Conservation (phyloP, 2,113 vertebrate genomes). For the Burhinus oedicnemus region DNA sequence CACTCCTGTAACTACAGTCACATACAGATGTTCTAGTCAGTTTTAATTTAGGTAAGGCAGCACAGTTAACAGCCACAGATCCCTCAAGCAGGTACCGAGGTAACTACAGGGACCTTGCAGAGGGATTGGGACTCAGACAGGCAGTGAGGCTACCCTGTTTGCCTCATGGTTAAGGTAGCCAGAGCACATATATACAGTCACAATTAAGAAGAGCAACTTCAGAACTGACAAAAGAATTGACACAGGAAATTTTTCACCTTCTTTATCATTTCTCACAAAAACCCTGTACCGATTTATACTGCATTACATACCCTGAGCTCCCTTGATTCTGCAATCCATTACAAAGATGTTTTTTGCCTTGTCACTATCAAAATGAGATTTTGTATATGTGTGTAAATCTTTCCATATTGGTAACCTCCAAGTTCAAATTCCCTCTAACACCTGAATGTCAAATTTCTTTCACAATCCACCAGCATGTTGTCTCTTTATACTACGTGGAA, state of each 20-base stretch:
- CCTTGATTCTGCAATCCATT: not conserved
- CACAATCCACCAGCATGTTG: not conserved
- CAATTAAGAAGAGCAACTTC: not conserved
- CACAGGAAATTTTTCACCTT: not conserved
- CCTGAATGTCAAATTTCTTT: not conserved
- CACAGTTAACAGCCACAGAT: not conserved
- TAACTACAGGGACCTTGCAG: not conserved
- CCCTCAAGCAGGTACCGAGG: not conserved
- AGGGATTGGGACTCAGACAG: not conserved
- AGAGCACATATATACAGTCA: not conserved
- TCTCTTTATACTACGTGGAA: not conserved
- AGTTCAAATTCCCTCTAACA: not conserved
- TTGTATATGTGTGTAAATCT: not conserved
- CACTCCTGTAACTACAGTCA: not conserved
- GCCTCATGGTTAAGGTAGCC: not conserved
- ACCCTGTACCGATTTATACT: no score
- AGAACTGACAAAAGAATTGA: not conserved
- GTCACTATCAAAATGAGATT: not conserved
- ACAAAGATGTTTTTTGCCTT: not conserved
- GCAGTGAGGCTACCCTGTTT: not conserved
- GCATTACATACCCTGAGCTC: not conserved
- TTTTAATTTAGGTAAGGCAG: not conserved
- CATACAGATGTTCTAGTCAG: not conserved
- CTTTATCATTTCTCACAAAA: not conserved
- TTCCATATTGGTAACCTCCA: not conserved